Conservation (phyloP, 2,888 invertebrate genomes). For the Oligia fasciuncula region DNA sequence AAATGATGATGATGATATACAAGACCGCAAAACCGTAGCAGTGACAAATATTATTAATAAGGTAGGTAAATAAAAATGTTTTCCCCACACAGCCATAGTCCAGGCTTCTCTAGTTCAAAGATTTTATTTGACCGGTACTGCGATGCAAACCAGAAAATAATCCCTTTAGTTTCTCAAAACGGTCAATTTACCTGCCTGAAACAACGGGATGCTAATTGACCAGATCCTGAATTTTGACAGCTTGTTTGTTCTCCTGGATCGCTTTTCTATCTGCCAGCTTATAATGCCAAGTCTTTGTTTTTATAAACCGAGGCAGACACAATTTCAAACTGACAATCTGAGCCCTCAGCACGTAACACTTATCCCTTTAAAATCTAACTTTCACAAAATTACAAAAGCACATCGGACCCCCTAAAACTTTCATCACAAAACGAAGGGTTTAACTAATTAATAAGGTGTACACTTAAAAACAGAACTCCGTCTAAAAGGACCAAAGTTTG, state of each 20-base stretch:
- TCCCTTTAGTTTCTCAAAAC: not conserved
- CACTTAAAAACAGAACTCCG: constrained; percentile 78
- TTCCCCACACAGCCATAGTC: not conserved
- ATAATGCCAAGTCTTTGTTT: not conserved
- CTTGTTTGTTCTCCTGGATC: too few species aligned
- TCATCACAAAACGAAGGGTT: constrained; percentile 75
- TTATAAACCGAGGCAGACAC: not conserved
- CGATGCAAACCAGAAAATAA: not conserved
- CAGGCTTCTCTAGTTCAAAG: too few species aligned
- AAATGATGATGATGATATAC: not conserved
- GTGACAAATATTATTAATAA: not conserved
- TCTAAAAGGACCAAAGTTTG: constrained; percentile 83
- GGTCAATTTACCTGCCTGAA: not conserved
- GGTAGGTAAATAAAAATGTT: too few species aligned
- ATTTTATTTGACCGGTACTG: too few species aligned
- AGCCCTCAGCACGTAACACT: not conserved
- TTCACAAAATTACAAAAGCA: constrained; percentile 65
- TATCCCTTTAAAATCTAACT: constrained; percentile 17
- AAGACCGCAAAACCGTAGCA: not conserved
- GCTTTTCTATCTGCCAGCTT: not conserved
- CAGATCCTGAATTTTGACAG: not conserved
- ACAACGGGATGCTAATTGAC: not conserved
- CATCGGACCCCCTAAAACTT: constrained; percentile 72
- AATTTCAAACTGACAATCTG: not conserved
- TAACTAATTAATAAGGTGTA: constrained; percentile 87